Evolutionary conservation across 2,113 vertebrate genomes (phyloP), one percentile per base, ranked within the genome.

Genomic region (Aspidoscelis tigris): DNA sequence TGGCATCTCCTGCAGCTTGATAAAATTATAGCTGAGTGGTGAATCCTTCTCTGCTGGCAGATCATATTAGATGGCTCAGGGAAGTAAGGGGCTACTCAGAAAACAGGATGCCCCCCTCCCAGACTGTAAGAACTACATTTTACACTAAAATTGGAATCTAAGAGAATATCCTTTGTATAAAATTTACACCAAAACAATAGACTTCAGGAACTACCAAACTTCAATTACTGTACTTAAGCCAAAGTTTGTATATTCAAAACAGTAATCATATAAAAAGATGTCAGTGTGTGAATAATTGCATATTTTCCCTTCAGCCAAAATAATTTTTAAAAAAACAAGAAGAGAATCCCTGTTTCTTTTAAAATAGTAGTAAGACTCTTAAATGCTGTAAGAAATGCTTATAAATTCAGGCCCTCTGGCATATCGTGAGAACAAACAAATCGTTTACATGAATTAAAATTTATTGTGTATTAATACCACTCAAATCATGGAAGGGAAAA

Each of bases 151-250:
- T 61, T 61, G 14, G 58, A 18, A 61, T 18, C 18, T 18, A 14
- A 61, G 18, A 61, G 58, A 61, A 61, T 61, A 61, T 61, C 14
- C 58, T 61, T 61, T 61, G 58, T 14, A 14, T 61, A 18, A 61
- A 76, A 3, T 71, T 89, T 80, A 75, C 81, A n/a, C 70, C 75
- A 78, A 41, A 1, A 41, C 65, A 78, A 1, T 33, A 72, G 61
- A 81, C 80, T 88, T 81, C 24, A 87, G n/a, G 33, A 76, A 3
- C 65, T 2, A 1, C 26, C 73, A 61, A 84, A 75, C 24, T 14
- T 7, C 71, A 72, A 14, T 22, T 73, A 8, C 47, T 47, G 0
- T 73, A 8, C 47, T 47, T 0, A 16, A 22, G 55, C 0, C 0
- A 10, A 64, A 18, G 2, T 1, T 74, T 39, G 64, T 41, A 20